A percentile compares a stretch with the other conserved stretches of the same genome.
Conservation (phyloP, 2,888 invertebrate species). For the Drosophila affinis region DNA sequence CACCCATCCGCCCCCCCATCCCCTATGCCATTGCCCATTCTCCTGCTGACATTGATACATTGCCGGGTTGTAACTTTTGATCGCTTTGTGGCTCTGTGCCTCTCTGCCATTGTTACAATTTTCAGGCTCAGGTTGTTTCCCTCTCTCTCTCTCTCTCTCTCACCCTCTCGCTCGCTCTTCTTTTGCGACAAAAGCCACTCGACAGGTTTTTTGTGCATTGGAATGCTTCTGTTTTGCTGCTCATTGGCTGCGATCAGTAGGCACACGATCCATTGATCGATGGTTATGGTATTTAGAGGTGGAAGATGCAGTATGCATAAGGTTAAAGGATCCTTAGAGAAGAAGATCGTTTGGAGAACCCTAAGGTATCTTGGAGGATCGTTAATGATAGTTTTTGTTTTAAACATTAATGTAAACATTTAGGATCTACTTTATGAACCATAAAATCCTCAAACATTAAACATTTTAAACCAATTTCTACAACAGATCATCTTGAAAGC, state of each 20-base stretch:
- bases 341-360: neutral
- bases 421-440: neutral
- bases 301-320: neutral
- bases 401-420: neutral
- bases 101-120: constrained; percentile 71
- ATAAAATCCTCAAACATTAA: neutral
- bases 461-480: neutral
- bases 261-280: neutral
- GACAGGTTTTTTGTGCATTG: constrained; percentile 17
- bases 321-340: neutral
- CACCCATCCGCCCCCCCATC: constrained; percentile 38
- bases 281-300: neutral
- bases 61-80: constrained; percentile 67
- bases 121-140: constrained; percentile 3
- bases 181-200: constrained; percentile 3
- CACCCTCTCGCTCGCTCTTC: neutral
- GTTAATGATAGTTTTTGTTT: neutral
- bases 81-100: constrained; percentile 46
- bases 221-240: constrained; percentile 17
- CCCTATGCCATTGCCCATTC: constrained; percentile 14
- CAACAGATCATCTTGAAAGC: neutral
- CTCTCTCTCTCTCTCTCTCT: neutral
- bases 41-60: constrained; percentile 73
- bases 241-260: constrained; percentile 17
- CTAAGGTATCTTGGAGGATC: neutral